A percentile compares a stretch with the other conserved stretches of the same genome.
These are phyloP conservation scores for Mesorhabditis spiculigera DNA, from an alignment of 2,888 invertebrate genomes.

Conservation along the genomic window DNA sequence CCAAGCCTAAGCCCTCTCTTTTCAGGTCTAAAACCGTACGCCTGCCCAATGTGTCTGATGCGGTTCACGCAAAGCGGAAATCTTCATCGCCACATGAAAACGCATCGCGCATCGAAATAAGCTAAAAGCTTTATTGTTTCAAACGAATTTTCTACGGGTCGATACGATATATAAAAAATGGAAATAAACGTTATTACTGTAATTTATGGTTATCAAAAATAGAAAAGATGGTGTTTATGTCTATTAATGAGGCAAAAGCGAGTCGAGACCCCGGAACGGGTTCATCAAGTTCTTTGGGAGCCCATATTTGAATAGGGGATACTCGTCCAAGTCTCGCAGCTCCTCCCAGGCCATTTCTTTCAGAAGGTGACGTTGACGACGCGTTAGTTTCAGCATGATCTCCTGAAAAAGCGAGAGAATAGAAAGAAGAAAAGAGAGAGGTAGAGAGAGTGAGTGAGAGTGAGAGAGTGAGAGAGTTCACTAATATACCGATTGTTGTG, in stretches of 20 bases:
- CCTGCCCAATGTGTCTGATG: slow-evolving; percentile 88
- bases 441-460: too few relatives aligned
- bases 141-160: not conserved
- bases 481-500: not conserved
- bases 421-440: not conserved
- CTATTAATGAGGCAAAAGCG: not conserved
- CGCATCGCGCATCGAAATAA: slow-evolving; percentile 66
- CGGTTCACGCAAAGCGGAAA: slow-evolving; percentile 98
- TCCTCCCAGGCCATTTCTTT: not conserved
- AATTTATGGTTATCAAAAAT: not conserved
- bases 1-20: not conserved
- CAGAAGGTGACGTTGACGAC: not conserved
- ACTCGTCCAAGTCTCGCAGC: not conserved
- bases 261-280: not conserved
- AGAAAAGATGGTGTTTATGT: not conserved
- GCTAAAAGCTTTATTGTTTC: not conserved
- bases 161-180: not conserved
- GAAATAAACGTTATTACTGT: not conserved
- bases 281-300: not conserved
- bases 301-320: slow-evolving; percentile 2
- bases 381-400: not conserved
- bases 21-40: slow-evolving; percentile 87
- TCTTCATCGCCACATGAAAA: slow-evolving; percentile 95
- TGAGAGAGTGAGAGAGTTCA: too few relatives aligned
- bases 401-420: not conserved